Base-by-base conservation (phyloP, 2,797 vertebrate species). In the Lagodon rhomboides region DNA sequence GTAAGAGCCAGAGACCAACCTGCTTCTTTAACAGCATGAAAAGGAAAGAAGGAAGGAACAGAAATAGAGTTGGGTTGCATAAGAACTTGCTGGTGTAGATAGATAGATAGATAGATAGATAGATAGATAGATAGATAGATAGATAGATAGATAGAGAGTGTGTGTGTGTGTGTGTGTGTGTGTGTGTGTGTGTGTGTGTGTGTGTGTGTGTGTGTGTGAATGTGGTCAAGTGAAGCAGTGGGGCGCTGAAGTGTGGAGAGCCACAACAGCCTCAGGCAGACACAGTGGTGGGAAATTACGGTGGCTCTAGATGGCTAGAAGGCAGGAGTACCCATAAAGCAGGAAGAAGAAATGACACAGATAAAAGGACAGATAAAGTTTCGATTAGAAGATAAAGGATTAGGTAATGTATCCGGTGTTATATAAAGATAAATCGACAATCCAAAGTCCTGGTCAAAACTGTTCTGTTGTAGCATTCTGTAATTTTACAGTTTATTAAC, bases 1-100 rank as follows among this genome's bases (percentile, higher is more conserved):
- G 60, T 66, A 87, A 22, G 43, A 86, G 60, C 84, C 74, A 80
- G 84, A 88, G 75, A 94, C 92, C 85, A 94, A 93, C 92, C 91
- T 94, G 92, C 91, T 92, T 93, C 93, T 93, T 88, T 88, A 86
- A 93, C 85, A 87, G 91, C 90, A 86, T 88, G 86, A 54, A 75
- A 72, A 85, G 84, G 70, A 82, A 83, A 74, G 51, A 84, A 85
- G 61, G 86, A 74, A 80, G 73, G 79, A 80, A 91, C 81, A 92
- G 76, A 87, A 79, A 92, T 79, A 89, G 80, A 75, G 74, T 68
- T 78, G 74, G 79, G 67, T 80, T 85, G 79, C 73, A 87, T 79
- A 83, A 78, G 71, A 71, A 87, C 62, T 15, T 80, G 59, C 80
- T 13, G 67, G 72, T 68, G 60, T 44, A 54, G 75, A 63, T 23